A percentile compares a stretch with the other conserved stretches of the same genome.
Conservation (phyloP, 2,113 vertebrate genomes). For the Oostethus manadensis region DNA sequence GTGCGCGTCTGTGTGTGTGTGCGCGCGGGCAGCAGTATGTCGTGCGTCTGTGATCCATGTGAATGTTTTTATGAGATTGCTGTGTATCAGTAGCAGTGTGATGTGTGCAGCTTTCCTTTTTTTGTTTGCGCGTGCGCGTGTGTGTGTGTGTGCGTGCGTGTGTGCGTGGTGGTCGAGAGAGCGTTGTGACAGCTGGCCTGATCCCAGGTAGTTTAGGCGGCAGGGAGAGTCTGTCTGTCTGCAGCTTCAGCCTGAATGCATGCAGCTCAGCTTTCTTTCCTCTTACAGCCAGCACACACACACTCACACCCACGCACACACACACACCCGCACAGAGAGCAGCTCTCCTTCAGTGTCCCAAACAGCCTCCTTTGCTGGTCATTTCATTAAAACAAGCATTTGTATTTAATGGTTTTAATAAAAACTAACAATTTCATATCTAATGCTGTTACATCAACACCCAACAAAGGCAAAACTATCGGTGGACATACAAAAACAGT, state of each 20-base stretch:
- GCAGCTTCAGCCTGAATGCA: constrained; percentile 33
- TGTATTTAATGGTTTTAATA: background rate
- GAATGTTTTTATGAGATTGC: constrained; percentile 41
- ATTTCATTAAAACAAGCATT: constrained; percentile 4
- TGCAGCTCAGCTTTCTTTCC: constrained; percentile 13
- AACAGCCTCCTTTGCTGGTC: constrained; percentile 1
- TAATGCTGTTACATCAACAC: background rate
- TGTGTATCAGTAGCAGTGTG: constrained; percentile 21
- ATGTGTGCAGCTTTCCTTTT: constrained; percentile 28
- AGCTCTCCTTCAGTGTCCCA: constrained; percentile 3
- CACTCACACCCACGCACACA: constrained; percentile 26
- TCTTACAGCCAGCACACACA: constrained; percentile 12
- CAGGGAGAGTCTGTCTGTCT: constrained; percentile 52
- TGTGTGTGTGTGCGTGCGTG: constrained; percentile 26
- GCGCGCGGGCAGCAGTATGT: constrained; percentile 23
- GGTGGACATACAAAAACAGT: background rate
- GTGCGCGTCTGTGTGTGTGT: constrained; percentile 10
- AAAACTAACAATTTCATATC: background rate
- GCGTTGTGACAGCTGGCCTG: constrained; percentile 62
- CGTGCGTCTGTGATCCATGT: constrained; percentile 47
- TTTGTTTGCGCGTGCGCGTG: background rate
- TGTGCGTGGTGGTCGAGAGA: constrained; percentile 45
- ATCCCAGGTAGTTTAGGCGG: constrained; percentile 66
- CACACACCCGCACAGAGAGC: constrained; percentile 16
- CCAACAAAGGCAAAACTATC: background rate